phyloP scores from a whole-genome alignment of 2,888 invertebrate genomes.

The Strigamia transsilvanica region DNA sequence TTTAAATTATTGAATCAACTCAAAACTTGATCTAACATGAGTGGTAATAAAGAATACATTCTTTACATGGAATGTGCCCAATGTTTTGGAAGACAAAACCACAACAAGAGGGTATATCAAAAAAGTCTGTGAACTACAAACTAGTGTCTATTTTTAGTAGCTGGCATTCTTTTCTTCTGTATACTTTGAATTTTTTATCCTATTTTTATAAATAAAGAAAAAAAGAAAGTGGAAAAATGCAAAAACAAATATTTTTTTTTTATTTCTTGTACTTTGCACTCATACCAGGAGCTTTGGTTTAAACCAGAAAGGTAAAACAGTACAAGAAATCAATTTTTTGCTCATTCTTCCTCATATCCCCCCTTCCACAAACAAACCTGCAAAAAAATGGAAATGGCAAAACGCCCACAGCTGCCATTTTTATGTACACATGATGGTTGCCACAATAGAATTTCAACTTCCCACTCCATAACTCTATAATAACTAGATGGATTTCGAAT shows the following conservation, averaged over 20 bases:
- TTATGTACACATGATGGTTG: conserved; percentile 18
- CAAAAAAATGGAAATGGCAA: conserved; percentile 21
- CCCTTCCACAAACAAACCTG: conserved; percentile 5
- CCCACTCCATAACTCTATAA: background rate
- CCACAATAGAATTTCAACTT: conserved; percentile 12
- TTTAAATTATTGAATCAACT: too few relatives aligned
- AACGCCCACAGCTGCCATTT: conserved; percentile 38
- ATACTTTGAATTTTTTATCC: too few relatives aligned
- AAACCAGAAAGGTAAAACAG: background rate
- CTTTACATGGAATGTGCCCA: too few relatives aligned
- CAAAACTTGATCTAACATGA: too few relatives aligned
- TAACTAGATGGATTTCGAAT: conserved; percentile 16
- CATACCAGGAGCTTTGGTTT: background rate
- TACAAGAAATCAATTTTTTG: conserved; percentile 24
- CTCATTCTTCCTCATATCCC: background rate
- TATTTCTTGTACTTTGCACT: background rate
- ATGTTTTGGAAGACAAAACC: too few relatives aligned
- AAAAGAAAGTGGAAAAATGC: background rate
- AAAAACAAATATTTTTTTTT: background rate
- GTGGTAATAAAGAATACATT: too few relatives aligned
- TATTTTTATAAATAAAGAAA: background rate
- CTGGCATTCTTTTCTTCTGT: too few relatives aligned
- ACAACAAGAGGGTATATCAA: too few relatives aligned
- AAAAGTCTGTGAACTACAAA: too few relatives aligned
- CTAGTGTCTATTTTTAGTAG: too few relatives aligned